These are phyloP conservation scores for Diadophis punctatus DNA, from an alignment of 2,113 vertebrate genomes.

Conservation along the genomic window DNA sequence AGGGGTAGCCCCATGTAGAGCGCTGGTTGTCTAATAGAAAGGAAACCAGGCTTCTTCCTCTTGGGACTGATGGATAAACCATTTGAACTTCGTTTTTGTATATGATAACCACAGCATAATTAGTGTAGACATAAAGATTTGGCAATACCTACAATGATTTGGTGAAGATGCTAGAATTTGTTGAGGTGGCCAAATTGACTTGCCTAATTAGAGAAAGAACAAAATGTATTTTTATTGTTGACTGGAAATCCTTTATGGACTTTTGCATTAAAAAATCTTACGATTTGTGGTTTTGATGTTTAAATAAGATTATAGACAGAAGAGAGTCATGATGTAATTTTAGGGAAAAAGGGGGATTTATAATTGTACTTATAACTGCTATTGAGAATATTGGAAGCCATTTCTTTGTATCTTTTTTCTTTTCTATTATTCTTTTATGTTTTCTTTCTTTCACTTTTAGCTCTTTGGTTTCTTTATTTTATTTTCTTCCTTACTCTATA, in stretches of 20 bases:
- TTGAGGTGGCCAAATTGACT: neutral
- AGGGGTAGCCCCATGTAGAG: no score
- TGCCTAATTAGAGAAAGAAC: neutral
- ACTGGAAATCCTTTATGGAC: neutral
- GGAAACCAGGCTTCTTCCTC: neutral
- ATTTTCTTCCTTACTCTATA: neutral
- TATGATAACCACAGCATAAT: neutral
- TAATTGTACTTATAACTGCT: neutral
- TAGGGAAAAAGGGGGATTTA: neutral
- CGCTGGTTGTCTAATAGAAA: neutral
- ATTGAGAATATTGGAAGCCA: neutral
- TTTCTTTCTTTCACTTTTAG: neutral
- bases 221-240: neutral
- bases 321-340: neutral
- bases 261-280: neutral
- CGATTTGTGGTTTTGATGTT: neutral
- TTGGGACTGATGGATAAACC: neutral
- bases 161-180: neutral
- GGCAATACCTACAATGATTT: neutral
- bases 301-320: neutral
- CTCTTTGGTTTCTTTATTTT: neutral
- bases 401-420: neutral
- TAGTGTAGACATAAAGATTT: neutral
- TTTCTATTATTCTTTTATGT: neutral
- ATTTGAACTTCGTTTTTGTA: neutral